A percentile compares a stretch with the other conserved stretches of the same genome.
phyloP scores from a whole-genome alignment of 2,888 invertebrate species.

The Linnaemya tessellans region DNA sequence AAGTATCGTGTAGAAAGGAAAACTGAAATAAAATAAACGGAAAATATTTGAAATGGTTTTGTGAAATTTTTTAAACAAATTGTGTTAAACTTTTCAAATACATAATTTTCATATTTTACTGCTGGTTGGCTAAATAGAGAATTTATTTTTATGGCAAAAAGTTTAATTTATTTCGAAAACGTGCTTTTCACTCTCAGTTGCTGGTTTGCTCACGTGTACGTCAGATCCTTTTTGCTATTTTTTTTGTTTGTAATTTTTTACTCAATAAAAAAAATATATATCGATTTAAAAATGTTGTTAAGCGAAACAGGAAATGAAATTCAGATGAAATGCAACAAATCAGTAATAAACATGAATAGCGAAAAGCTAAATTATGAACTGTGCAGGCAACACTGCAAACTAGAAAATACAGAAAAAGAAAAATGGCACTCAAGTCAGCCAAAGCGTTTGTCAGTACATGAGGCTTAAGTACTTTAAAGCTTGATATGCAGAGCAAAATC shows the following conservation, averaged over 20 bases:
- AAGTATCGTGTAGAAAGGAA: neutral
- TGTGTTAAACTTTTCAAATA: slow-evolving; percentile 33
- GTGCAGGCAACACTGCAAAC: too few species aligned
- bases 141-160: slow-evolving; percentile 12
- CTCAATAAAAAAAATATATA: neutral
- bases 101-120: neutral
- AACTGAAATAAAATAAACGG: neutral
- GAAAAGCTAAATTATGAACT: neutral
- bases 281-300: neutral
- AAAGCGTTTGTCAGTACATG: too few species aligned
- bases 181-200: slow-evolving; percentile 32
- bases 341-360: neutral
- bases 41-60: slow-evolving; percentile 19
- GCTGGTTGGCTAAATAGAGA: slow-evolving; percentile 6
- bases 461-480: too few species aligned
- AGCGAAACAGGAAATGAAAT: neutral
- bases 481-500: too few species aligned
- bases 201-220: neutral
- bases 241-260: neutral
- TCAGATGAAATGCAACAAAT: neutral
- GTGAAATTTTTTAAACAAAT: slow-evolving; percentile 25
- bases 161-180: slow-evolving; percentile 55
- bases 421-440: too few species aligned
- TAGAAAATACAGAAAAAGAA: too few species aligned
- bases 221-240: neutral